Percentiles rank a stretch among this genome's conserved stretches.
These are phyloP conservation scores for Thera obeliscata DNA, from an alignment of 2,888 invertebrate genomes.

Conservation along the genomic window DNA sequence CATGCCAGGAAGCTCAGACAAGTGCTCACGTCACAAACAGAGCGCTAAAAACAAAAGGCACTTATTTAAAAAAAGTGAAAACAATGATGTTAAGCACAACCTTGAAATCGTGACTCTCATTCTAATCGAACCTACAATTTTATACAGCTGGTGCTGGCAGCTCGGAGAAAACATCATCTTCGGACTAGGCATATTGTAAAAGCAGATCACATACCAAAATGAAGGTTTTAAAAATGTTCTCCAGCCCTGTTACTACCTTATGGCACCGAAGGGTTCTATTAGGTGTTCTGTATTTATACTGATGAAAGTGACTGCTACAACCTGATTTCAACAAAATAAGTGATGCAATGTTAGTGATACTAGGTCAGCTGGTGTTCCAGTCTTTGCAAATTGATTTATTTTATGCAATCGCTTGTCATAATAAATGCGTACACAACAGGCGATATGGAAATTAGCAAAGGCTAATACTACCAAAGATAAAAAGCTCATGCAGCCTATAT, in stretches of 20 bases:
- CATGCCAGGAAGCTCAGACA: too few species aligned
- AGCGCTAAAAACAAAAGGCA: too few species aligned
- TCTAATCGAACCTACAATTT: too few species aligned
- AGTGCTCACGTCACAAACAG: too few species aligned
- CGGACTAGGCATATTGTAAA: too few species aligned
- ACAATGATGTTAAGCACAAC: too few species aligned
- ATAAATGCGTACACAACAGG: background rate
- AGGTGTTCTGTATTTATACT: slow-evolving; percentile 8
- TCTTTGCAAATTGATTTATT: slow-evolving; percentile 18
- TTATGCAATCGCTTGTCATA: slow-evolving; percentile 8
- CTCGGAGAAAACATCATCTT: too few species aligned
- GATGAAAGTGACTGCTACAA: slow-evolving; percentile 21
- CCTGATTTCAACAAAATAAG: slow-evolving; percentile 24
- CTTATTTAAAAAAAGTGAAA: too few species aligned
- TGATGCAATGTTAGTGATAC: slow-evolving; percentile 17
- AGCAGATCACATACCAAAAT: background rate
- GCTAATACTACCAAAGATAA: background rate
- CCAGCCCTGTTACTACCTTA: slow-evolving; percentile 5
- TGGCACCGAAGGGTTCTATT: slow-evolving; percentile 6
- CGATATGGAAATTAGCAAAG: background rate
- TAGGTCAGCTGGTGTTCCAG: slow-evolving; percentile 5
- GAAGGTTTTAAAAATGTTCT: slow-evolving; percentile 1
- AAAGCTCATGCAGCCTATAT: background rate
- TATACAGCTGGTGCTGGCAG: too few species aligned
- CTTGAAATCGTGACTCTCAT: too few species aligned